Evolutionary conservation across 1,140 invertebrate species (phyloP).

Genomic region (Caenorhabditis inopinata): DNA sequence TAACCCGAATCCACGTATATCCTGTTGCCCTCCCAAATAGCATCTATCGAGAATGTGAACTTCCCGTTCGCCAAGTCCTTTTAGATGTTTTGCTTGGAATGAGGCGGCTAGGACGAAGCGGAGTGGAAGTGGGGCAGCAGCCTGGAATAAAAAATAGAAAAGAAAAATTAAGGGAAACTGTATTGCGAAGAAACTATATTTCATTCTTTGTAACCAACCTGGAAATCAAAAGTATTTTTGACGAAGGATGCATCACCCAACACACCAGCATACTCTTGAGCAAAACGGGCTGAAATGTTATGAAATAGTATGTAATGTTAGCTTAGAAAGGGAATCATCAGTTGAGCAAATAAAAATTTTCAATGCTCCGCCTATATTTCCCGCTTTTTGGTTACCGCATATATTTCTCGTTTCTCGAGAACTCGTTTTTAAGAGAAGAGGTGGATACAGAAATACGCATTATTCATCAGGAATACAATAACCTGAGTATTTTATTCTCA

Average conservation of each 20-base stretch:
- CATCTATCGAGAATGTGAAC: conserved; percentile 60
- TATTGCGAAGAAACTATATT: too few relatives aligned
- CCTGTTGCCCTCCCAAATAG: conserved; percentile 62
- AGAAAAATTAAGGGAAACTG: too few relatives aligned
- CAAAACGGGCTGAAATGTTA: conserved; percentile 1
- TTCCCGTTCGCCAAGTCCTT: conserved; percentile 50
- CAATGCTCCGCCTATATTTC: background rate
- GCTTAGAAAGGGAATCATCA: background rate
- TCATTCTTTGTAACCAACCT: conserved; percentile 48
- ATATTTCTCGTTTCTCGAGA: background rate
- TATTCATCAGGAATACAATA: too few relatives aligned
- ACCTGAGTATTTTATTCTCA: too few relatives aligned
- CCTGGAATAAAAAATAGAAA: conserved; percentile 45
- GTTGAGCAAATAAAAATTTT: background rate
- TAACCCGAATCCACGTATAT: conserved; percentile 61
- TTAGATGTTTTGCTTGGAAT: conserved; percentile 49
- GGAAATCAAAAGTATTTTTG: conserved; percentile 57
- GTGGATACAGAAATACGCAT: too few relatives aligned
- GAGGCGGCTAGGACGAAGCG: conserved; percentile 53
- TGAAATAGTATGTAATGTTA: background rate
- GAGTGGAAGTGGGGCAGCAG: conserved; percentile 52
- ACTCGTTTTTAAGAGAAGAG: too few relatives aligned
- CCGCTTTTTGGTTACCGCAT: background rate
- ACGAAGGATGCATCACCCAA: conserved; percentile 62
- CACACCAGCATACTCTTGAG: conserved; percentile 55